These are phyloP conservation scores for Plotosus lineatus DNA, from an alignment of 2,113 vertebrate species.

Conservation along the genomic window DNA sequence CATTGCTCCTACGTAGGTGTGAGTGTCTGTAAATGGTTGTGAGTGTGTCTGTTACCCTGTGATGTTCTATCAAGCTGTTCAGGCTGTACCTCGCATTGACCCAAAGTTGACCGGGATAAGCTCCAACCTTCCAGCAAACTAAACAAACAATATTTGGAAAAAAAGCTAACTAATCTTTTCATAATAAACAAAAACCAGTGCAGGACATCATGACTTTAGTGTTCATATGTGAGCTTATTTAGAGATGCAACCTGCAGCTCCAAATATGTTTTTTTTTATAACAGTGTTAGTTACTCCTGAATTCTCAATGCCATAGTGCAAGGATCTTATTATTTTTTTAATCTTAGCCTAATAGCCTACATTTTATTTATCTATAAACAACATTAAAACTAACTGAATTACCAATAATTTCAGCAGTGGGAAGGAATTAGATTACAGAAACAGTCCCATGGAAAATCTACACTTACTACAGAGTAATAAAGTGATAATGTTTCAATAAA, in stretches of 20 bases:
- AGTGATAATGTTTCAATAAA: not conserved
- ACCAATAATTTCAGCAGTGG: not conserved
- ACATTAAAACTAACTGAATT: not conserved
- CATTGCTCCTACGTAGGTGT: too few species aligned
- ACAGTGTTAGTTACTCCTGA: not conserved
- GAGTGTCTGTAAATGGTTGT: too few species aligned
- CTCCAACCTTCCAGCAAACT: too few species aligned
- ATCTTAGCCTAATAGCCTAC: not conserved
- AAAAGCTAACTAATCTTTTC: not conserved
- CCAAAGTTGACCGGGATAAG: too few species aligned
- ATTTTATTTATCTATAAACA: not conserved
- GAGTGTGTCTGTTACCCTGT: too few species aligned
- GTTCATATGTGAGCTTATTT: not conserved
- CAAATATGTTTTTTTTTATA: not conserved
- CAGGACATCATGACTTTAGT: not conserved
- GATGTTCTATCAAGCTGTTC: too few species aligned
- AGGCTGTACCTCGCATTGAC: too few species aligned
- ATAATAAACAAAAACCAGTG: not conserved
- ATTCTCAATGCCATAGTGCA: not conserved
- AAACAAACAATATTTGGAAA: not conserved
- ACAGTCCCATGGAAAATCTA: not conserved
- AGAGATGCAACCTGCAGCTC: not conserved
- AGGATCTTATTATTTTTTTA: too few species aligned
- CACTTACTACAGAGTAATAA: not conserved
- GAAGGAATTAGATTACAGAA: not conserved